phyloP scores from a whole-genome alignment of 2,113 vertebrate species.

The Isurus oxyrinchus region DNA sequence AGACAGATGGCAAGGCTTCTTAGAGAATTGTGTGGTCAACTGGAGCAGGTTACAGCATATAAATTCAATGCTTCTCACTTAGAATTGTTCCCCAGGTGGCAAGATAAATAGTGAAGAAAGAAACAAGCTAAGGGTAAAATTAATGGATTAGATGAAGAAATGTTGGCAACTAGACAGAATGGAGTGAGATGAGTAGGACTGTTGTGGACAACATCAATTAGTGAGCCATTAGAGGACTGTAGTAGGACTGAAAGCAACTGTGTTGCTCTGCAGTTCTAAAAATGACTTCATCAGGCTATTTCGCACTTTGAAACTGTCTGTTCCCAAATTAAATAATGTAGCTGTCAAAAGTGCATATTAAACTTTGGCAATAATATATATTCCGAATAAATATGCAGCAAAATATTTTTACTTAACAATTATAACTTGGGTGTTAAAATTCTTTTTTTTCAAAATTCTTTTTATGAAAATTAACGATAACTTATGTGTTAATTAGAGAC shows the following conservation, averaged over 20 bases:
- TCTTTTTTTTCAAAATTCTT: background rate
- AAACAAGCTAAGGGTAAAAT: background rate
- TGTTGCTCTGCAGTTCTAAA: background rate
- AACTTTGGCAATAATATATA: background rate
- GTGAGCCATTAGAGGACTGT: background rate
- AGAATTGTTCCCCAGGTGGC: background rate
- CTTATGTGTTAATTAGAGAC: constrained; percentile 33
- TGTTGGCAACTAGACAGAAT: background rate
- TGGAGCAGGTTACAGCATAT: constrained; percentile 17
- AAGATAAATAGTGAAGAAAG: background rate
- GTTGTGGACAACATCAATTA: background rate
- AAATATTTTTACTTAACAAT: constrained; percentile 13
- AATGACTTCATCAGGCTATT: background rate
- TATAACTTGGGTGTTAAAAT: background rate
- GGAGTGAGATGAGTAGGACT: background rate
- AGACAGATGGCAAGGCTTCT: constrained; percentile 18
- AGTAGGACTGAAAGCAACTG: background rate
- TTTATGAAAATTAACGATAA: constrained; percentile 3
- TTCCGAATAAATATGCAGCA: background rate
- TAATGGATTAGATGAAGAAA: constrained; percentile 14
- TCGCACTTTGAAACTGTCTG: background rate
- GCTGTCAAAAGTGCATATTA: background rate
- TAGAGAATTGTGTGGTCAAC: constrained; percentile 22
- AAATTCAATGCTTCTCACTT: constrained; percentile 14
- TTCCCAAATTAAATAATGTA: background rate